Base-by-base conservation (phyloP, 1,140 invertebrate genomes). In the Venustaconcha ellipsiformis region DNA sequence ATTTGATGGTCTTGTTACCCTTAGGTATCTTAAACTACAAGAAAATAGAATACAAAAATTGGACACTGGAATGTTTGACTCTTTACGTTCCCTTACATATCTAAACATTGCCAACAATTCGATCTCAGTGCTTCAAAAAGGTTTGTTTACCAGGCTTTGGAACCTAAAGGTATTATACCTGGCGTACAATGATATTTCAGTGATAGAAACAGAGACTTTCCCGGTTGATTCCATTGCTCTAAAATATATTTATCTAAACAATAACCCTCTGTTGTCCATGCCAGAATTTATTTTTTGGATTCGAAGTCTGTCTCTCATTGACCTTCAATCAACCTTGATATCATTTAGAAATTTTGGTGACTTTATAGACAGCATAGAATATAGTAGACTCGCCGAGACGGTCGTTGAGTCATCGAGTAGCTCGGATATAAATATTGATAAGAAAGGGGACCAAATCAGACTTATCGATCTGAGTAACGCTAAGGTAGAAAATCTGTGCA, bases 281-380 rank as follows among this genome's bases (percentile, higher is more conserved):
- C 84, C 84, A 23, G 74, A 76, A 14, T 74, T 78, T 26, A 59
- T 84, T 6, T 78, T 85, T 23, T 78, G 80, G 57, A 62, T 85
- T 4, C 64, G 83, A n/a, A 73, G 76, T 13, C 60, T 85, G 18
- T 56, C 67, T 12, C n/a, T 70, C 18, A 76, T 72, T 6, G 57
- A 82, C 60, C 68, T 85, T n/a, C 72, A 71, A 15, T 63, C 78
- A 26, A 78, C 76, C 2, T 18, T 76, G 14, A 84, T 85, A 30
- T 55, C 68, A 11, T 77, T 82, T 14, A 20, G 79, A 1, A 81
- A 84, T 37, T 78, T 84, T 14, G 67, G 75, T 0, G 18, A 76
- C 14, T 66, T 83, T 20, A 14, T 75, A 4, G 67, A 48, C 1
- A 63, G 70, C 30, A 70, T 82, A 14, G 17, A 64, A 18, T 67